Conservation (phyloP, 2,797 vertebrate species). For the Lagocephalus sceleratus region DNA sequence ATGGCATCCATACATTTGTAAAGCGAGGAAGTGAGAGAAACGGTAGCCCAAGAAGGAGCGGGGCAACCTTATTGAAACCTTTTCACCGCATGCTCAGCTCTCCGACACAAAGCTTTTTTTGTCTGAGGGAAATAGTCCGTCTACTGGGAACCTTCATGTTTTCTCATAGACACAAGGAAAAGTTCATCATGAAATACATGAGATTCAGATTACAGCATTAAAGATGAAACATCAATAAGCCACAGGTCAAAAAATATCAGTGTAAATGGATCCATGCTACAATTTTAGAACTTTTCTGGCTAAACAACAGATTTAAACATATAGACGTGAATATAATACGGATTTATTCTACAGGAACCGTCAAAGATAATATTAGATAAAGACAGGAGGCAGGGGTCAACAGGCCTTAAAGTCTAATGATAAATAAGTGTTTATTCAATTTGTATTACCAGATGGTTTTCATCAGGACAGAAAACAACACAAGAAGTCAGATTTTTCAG, state of each 20-base stretch:
- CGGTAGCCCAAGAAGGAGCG: constrained; percentile 57
- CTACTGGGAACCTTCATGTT: constrained; percentile 38
- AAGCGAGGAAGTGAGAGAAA: constrained; percentile 67
- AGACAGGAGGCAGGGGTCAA: too few species aligned
- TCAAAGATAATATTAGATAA: too few species aligned
- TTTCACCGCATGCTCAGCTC: constrained; percentile 58
- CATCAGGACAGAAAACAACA: constrained; percentile 7
- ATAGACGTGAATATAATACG: too few species aligned
- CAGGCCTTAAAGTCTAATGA: too few species aligned
- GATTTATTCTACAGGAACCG: too few species aligned
- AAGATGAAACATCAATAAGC: not conserved
- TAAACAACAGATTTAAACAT: too few species aligned
- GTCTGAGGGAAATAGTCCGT: constrained; percentile 70
- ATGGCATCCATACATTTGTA: constrained; percentile 65
- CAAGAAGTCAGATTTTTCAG: constrained; percentile 9
- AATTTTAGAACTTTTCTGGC: too few species aligned
- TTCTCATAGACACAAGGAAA: constrained; percentile 20
- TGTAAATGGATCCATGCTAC: not conserved
- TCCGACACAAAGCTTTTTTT: constrained; percentile 73
- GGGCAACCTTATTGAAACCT: constrained; percentile 63
- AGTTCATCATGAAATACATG: not conserved
- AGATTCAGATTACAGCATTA: not conserved
- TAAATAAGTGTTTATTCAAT: not conserved
- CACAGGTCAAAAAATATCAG: too few species aligned
- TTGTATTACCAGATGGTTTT: constrained; percentile 6